Evolutionary conservation across 2,113 vertebrate genomes (phyloP).

Genomic region (Calonectris borealis): DNA sequence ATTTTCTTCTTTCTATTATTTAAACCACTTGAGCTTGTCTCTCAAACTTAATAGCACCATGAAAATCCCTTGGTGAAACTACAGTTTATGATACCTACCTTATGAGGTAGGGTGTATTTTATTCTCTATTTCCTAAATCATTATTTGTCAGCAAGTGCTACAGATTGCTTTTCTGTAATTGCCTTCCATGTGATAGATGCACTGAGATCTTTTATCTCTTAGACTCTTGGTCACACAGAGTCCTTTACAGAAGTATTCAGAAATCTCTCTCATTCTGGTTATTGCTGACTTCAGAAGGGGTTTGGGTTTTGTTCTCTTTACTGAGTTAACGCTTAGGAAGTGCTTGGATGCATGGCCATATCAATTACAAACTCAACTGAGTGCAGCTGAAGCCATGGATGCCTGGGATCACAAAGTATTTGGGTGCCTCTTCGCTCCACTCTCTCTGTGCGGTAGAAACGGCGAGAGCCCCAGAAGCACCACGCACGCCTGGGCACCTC

Average conservation of each 20-base stretch:
- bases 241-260: not conserved
- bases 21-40: slow-evolving; percentile 53
- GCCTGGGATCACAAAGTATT: not conserved
- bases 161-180: slow-evolving; percentile 38
- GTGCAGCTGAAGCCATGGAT: not conserved
- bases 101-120: slow-evolving; percentile 1
- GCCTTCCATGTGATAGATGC: not conserved
- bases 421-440: fast-evolving
- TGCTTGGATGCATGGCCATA: not conserved
- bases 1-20: slow-evolving; percentile 55
- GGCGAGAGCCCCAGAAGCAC: not conserved
- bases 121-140: slow-evolving; percentile 42
- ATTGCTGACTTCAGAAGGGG: not conserved
- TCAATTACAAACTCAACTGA: not conserved
- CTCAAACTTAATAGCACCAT: slow-evolving; percentile 32
- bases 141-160: slow-evolving; percentile 37
- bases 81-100: not conserved
- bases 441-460: not conserved
- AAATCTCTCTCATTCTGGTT: not conserved
- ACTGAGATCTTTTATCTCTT: not conserved
- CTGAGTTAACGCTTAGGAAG: not conserved
- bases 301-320: not conserved
- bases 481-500: fast-evolving
- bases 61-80: slow-evolving; percentile 5
- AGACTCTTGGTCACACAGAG: not conserved